phyloP scores from a whole-genome alignment of 2,888 invertebrate species.

The Eupithecia dodoneata region DNA sequence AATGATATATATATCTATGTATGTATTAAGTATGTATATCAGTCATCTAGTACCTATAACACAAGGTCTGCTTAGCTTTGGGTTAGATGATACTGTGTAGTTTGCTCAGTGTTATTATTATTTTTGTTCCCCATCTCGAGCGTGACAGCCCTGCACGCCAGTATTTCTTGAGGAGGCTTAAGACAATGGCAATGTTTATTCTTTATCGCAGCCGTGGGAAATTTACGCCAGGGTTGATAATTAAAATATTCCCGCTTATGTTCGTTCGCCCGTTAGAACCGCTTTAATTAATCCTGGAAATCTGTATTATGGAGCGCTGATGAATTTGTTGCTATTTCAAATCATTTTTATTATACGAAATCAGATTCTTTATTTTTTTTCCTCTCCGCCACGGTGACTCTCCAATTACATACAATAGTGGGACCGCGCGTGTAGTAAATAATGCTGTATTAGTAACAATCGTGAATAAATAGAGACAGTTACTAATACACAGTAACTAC shows the following conservation, averaged over 20 bases:
- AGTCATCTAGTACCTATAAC: no score
- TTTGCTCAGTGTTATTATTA: no score
- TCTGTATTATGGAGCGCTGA: slow-evolving; percentile 49
- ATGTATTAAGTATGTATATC: no score
- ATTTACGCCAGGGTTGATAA: slow-evolving; percentile 78
- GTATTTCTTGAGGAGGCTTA: slow-evolving; percentile 77
- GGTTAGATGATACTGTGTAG: no score
- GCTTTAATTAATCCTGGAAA: slow-evolving; percentile 77
- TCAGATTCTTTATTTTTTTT: background rate
- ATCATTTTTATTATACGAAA: slow-evolving; percentile 1
- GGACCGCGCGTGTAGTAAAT: no score
- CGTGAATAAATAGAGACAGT: no score
- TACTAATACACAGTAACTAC: no score
- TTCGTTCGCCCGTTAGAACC: slow-evolving; percentile 49
- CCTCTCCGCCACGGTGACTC: no score
- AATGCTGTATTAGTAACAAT: no score
- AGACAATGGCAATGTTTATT: slow-evolving; percentile 82
- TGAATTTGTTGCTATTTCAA: slow-evolving; percentile 14
- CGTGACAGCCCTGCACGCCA: slow-evolving; percentile 65
- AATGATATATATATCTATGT: no score
- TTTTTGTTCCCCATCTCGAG: background rate
- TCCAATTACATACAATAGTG: no score
- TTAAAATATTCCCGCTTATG: slow-evolving; percentile 79
- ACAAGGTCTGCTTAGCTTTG: no score
- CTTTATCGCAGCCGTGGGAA: slow-evolving; percentile 84